Evolutionary conservation across 2,113 vertebrate species (phyloP).

Genomic region (Porphyrio hochstetteri): DNA sequence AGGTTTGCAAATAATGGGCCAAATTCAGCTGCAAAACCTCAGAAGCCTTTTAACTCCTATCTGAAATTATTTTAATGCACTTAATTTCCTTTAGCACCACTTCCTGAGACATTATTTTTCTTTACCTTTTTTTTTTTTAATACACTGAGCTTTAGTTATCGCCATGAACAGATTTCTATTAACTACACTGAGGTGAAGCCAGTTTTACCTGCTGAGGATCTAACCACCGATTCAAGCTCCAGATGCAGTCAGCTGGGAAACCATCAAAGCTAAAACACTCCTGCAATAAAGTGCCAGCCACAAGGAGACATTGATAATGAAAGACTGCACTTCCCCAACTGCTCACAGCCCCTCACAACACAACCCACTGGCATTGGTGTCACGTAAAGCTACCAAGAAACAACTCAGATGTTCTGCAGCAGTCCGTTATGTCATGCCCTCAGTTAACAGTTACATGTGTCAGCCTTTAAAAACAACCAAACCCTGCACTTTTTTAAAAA

Average conservation of each 20-base stretch:
- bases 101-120: not conserved
- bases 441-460: not conserved
- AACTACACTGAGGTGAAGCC: not conserved
- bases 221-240: not conserved
- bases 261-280: not conserved
- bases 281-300: not conserved
- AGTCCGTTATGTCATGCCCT: not conserved
- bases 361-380: not conserved
- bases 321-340: not conserved
- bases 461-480: not conserved
- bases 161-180: not conserved
- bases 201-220: not conserved
- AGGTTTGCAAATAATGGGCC: not conserved
- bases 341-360: not conserved
- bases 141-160: not conserved
- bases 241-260: constrained; percentile 12
- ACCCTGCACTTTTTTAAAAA: not conserved
- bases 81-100: not conserved
- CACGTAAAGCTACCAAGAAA: not conserved
- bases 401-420: not conserved
- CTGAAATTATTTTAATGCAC: not conserved
- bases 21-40: not conserved
- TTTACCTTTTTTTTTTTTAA: not conserved
- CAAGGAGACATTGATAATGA: not conserved
- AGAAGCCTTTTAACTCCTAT: not conserved